phyloP scores from a whole-genome alignment of 1,140 invertebrate genomes.

The Danaus melanippus region DNA sequence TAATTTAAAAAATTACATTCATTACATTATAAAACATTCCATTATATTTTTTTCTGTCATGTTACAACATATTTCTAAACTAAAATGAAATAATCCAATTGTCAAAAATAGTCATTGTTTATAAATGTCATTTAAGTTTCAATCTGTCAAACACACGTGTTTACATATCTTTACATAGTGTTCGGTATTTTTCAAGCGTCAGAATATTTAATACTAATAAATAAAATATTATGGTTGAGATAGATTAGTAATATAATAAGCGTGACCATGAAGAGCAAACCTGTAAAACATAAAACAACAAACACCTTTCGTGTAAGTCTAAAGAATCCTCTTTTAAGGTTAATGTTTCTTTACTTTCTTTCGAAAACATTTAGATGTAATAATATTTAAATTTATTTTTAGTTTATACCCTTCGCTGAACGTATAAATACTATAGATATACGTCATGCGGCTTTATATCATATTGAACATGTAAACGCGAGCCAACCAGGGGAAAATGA shows the following conservation, averaged over 20 bases:
- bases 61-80: too few species aligned
- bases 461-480: constrained; percentile 79
- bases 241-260: neutral
- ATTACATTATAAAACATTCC: too few species aligned
- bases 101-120: too few species aligned
- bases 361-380: neutral
- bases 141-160: constrained; percentile 27
- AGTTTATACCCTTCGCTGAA: constrained; percentile 92
- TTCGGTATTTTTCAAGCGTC: too few species aligned
- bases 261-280: constrained; percentile 81
- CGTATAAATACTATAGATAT: constrained; percentile 87
- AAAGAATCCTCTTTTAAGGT: constrained; percentile 22
- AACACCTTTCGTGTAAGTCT: constrained; percentile 85
- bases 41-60: too few species aligned
- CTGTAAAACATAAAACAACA: constrained; percentile 81
- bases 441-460: constrained; percentile 79
- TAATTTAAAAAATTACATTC: too few species aligned
- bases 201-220: too few species aligned
- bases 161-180: neutral
- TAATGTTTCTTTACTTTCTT: constrained; percentile 15
- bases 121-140: neutral
- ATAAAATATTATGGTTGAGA: too few species aligned
- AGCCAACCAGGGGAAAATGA: constrained; percentile 77
- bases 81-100: too few species aligned
- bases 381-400: constrained; percentile 47